These are phyloP conservation scores for Prinia subflava DNA, from an alignment of 2,113 vertebrate species.

Conservation along the genomic window DNA sequence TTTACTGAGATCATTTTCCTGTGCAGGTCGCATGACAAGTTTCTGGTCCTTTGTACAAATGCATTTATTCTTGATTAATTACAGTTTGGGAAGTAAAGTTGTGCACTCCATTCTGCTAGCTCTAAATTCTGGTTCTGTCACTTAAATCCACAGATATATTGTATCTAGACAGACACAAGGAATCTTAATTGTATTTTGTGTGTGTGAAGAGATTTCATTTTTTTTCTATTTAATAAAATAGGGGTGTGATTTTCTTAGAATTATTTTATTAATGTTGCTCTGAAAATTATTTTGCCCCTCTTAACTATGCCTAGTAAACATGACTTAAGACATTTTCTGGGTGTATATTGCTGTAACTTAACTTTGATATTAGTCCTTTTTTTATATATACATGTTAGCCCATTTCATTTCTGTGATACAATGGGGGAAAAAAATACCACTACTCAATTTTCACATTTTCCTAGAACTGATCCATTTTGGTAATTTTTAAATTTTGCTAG, in stretches of 20 bases:
- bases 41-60: slow-evolving; percentile 30
- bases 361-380: neutral
- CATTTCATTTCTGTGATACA: neutral
- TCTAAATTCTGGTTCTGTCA: neutral
- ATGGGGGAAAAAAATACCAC: rapidly evolving
- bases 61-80: slow-evolving; percentile 31
- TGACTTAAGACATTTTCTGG: neutral
- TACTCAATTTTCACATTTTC: neutral
- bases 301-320: neutral
- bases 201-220: neutral
- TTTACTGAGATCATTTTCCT: slow-evolving; percentile 21
- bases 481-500: neutral
- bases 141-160: neutral
- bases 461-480: neutral
- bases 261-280: neutral
- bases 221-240: neutral
- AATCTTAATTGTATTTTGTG: neutral
- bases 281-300: neutral
- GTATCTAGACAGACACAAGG: neutral
- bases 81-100: neutral
- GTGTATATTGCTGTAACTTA: neutral
- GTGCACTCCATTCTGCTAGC: neutral
- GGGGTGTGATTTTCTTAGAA: neutral
- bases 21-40: neutral
- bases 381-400: neutral